These are phyloP conservation scores for Proisotoma minuta DNA, from an alignment of 2,888 invertebrate species.

Conservation along the genomic window DNA sequence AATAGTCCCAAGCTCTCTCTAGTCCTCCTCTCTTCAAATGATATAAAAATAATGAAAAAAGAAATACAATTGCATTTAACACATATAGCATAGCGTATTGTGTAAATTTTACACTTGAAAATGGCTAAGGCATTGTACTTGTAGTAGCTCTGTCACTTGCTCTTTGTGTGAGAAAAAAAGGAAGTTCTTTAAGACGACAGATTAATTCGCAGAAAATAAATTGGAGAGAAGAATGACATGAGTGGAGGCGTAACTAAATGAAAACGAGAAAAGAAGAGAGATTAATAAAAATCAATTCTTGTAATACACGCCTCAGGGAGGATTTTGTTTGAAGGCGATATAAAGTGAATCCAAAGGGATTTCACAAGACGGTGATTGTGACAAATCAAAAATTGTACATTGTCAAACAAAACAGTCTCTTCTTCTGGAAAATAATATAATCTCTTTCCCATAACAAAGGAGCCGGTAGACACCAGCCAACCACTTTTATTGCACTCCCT, in stretches of 20 bases:
- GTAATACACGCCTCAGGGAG: not conserved
- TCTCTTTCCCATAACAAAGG: constrained; percentile 5
- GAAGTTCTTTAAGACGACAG: too few relatives aligned
- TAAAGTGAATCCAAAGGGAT: not conserved
- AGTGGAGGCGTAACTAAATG: not conserved
- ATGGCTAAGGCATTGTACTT: too few relatives aligned
- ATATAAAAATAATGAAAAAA: too few relatives aligned
- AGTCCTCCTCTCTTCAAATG: too few relatives aligned
- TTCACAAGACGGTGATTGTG: not conserved
- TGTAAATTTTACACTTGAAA: too few relatives aligned
- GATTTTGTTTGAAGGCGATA: not conserved
- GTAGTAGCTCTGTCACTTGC: too few relatives aligned
- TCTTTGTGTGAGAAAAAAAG: too few relatives aligned
- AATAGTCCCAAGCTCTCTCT: too few relatives aligned
- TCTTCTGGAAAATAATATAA: not conserved
- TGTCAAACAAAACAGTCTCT: not conserved
- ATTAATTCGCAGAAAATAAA: not conserved
- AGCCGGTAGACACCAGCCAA: not conserved
- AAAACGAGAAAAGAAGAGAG: not conserved
- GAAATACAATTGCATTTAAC: too few relatives aligned
- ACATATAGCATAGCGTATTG: too few relatives aligned
- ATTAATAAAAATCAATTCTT: constrained; percentile 8
- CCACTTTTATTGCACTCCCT: not conserved
- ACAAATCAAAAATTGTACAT: constrained; percentile 11
- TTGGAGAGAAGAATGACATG: too few relatives aligned